These are phyloP conservation scores for Oryctes rhinoceros DNA, from an alignment of 1,140 invertebrate species.

Conservation along the genomic window DNA sequence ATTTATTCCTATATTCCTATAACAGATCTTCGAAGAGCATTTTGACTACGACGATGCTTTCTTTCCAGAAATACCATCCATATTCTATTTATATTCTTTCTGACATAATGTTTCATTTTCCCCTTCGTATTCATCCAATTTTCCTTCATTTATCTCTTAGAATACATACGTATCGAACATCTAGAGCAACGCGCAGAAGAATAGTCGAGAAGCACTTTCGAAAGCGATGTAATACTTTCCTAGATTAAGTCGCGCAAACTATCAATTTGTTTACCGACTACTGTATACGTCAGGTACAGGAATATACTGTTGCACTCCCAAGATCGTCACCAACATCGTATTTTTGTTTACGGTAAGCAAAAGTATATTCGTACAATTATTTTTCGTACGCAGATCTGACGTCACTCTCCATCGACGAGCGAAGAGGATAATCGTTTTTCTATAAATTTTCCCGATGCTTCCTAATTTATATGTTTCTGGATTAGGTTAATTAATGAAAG, in stretches of 20 bases:
- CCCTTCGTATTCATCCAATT: neutral
- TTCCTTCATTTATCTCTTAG: neutral
- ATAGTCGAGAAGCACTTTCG: slow-evolving; percentile 25
- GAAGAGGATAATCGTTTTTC: neutral
- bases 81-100: neutral
- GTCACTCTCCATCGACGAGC: no score
- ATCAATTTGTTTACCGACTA: slow-evolving; percentile 7
- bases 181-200: slow-evolving; percentile 28
- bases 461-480: slow-evolving; percentile 24
- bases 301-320: neutral
- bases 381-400: neutral
- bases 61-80: neutral
- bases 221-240: slow-evolving; percentile 35
- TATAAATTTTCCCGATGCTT: neutral
- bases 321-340: neutral
- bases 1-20: no score
- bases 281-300: neutral
- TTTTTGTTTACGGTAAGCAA: neutral
- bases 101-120: neutral
- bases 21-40: no score
- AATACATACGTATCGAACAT: neutral
- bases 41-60: no score
- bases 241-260: slow-evolving; percentile 12
- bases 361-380: neutral
- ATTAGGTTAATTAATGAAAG: slow-evolving; percentile 24